phyloP scores from a whole-genome alignment of 2,113 vertebrate genomes.

The Boulengeromyrus knoepffleri region DNA sequence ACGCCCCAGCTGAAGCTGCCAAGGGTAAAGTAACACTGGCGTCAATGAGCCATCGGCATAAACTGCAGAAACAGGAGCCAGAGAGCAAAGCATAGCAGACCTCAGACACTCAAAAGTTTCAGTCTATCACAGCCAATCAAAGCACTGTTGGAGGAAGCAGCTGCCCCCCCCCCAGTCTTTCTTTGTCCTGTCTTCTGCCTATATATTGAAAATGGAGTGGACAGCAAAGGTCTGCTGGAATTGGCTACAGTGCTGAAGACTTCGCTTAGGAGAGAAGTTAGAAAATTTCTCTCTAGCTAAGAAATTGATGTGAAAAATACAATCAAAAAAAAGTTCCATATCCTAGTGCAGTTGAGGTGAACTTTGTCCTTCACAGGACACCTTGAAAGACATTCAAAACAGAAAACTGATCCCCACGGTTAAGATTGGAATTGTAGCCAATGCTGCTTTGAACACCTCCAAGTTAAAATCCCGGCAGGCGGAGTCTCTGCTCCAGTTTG shows the following conservation, averaged over 20 bases:
- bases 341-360: neutral
- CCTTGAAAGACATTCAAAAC: neutral
- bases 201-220: neutral
- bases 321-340: neutral
- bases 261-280: neutral
- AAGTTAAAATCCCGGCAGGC: neutral
- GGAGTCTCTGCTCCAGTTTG: neutral
- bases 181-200: neutral
- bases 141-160: neutral
- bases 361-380: neutral
- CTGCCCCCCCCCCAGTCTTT: neutral
- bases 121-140: neutral
- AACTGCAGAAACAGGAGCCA: neutral
- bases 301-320: neutral
- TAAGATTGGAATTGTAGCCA: neutral
- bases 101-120: neutral
- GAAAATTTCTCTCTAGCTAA: neutral
- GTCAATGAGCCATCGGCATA: neutral
- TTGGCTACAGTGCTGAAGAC: neutral
- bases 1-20: neutral
- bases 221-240: neutral
- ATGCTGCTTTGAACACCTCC: neutral
- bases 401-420: neutral
- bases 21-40: neutral
- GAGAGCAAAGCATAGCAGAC: neutral